Base-by-base conservation (phyloP, 2,888 invertebrate species). In the Meganola albula region DNA sequence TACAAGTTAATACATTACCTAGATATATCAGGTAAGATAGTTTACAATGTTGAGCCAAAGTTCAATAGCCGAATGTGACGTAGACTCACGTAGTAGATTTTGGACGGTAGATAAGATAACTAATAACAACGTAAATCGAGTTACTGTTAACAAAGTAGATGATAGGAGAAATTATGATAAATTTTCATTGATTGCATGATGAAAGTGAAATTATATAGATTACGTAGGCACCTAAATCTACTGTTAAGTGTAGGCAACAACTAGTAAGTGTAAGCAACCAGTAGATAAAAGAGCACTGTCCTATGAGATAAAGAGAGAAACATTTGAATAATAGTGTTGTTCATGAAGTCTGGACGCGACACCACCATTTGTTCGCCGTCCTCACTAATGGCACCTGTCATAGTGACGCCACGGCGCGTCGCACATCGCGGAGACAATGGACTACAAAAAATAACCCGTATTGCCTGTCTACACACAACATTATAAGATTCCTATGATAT, bases 381-480 rank as follows among this genome's bases (percentile, higher is more conserved):
- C 59, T 56, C 59, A 63, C 64, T 63, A 72, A 72, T 72, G 59
- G 49, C 57, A 50, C 59, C 68, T 76, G 73, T 72, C 71, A 67
- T 53, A 55, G 30, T 53, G 58, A 54, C 55, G 45, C 43, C 44
- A 40, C 16, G 33, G n/a, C 21, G 34, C 24, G 41, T 49, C 55
- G 48, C 44, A 40, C 16, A 31, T 9, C 21, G 34, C 24, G 41
- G 50, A 56, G 48, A 65, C 67, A 67, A 68, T 68, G 52, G 56
- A 40, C 34, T 21, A 33, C 48, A 49, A 41, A 58, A 65, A 63
- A 62, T 60, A 54, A 6, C 40, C 36, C 44, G 35, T 45, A 48
- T 41, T 42, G 46, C 46, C 41, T 37, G 44, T 48, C 47, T 53
- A 40, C 22, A 34, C 36, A 37, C 33, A 39, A 52, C 46, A 48